phyloP scores from a whole-genome alignment of 2,797 vertebrate genomes.

The Phrynocephalus vlangalii region DNA sequence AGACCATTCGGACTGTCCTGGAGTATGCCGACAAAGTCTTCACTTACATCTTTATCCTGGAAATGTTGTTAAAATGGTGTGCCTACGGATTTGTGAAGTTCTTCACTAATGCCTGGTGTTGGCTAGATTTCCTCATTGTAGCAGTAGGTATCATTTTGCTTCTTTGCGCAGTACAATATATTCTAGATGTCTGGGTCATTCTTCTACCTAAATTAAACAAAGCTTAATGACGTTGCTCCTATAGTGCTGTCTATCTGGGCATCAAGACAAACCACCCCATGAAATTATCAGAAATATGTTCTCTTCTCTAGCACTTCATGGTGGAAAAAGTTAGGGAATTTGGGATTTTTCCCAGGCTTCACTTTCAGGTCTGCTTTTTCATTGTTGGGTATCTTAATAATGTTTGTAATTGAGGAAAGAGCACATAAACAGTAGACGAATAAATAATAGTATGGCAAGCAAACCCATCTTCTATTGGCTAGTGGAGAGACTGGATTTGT shows the following conservation, averaged over 20 bases:
- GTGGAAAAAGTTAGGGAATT: neutral
- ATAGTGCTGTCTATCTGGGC: neutral
- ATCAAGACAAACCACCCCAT: neutral
- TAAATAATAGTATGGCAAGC: neutral
- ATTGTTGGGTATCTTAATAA: neutral
- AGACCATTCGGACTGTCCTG: constrained; percentile 91
- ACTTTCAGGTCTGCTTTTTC: constrained; percentile 16
- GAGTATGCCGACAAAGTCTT: constrained; percentile 97
- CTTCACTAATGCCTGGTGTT: constrained; percentile 99
- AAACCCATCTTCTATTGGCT: neutral
- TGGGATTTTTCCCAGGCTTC: constrained; percentile 22
- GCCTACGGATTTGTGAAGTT: constrained; percentile 98
- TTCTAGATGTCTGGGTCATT: neutral
- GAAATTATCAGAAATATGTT: rapidly evolving
- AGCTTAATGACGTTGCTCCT: rapidly evolving
- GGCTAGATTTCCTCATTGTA: constrained; percentile 99
- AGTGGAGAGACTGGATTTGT: neutral
- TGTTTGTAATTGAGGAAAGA: neutral
- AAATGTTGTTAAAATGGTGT: constrained; percentile 99
- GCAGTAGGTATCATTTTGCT: constrained; percentile 88
- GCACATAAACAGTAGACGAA: neutral
- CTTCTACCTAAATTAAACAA: neutral
- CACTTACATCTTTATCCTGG: constrained; percentile 99
- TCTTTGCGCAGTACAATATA: neutral
- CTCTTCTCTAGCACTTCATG: neutral